Conservation (phyloP, 2,797 vertebrate species). For the Falco concolor region DNA sequence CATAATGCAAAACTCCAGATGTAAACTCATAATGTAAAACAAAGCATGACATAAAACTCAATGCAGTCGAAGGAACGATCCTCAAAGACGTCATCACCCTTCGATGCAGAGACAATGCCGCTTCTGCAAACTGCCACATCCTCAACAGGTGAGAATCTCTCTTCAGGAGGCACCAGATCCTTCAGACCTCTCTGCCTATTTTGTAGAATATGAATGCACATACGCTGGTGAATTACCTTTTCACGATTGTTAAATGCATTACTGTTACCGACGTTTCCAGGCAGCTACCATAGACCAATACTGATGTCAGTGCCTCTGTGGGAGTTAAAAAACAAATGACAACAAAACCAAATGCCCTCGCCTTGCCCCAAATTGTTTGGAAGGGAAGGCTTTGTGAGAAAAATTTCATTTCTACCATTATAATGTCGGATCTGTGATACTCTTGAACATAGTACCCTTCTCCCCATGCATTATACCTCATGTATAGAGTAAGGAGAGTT, state of each 20-base stretch:
- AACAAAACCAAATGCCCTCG: background rate
- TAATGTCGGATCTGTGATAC: background rate
- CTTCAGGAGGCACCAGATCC: background rate
- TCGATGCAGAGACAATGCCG: background rate
- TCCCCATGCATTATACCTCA: background rate
- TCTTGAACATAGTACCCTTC: background rate
- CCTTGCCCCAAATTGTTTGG: background rate
- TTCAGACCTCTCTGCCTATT: background rate
- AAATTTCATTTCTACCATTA: background rate
- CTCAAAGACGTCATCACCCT: background rate
- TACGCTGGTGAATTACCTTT: background rate
- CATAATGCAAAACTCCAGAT: background rate
- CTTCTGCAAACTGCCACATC: background rate
- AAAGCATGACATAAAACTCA: background rate
- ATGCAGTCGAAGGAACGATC: background rate
- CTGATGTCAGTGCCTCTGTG: background rate
- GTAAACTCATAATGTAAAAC: background rate
- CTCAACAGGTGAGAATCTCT: background rate
- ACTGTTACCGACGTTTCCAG: background rate
- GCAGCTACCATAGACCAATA: background rate
- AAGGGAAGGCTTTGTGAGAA: background rate
- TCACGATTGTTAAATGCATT: background rate
- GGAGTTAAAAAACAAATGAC: background rate
- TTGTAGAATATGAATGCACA: background rate
- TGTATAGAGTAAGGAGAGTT: background rate